A percentile compares a stretch with the other conserved stretches of the same genome.
Conservation (phyloP, 2,113 vertebrate species). For the Scolopax mira region DNA sequence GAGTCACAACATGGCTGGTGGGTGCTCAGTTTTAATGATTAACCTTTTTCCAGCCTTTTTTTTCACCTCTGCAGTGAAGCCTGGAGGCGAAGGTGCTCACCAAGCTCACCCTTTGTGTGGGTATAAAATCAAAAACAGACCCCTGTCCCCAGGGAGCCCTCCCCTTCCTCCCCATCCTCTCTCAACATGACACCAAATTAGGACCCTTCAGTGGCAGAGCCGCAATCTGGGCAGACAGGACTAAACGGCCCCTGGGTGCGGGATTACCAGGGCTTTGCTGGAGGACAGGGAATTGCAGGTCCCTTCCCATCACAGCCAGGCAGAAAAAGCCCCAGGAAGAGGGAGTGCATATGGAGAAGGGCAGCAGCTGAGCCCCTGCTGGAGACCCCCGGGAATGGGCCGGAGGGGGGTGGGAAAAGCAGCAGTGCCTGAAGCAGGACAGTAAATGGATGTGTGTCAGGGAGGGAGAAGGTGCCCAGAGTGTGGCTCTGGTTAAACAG, state of each 20-base stretch:
- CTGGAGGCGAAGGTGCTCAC: not conserved
- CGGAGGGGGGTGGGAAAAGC: not conserved
- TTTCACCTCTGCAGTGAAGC: not conserved
- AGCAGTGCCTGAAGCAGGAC: not conserved
- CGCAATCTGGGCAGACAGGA: constrained; percentile 49
- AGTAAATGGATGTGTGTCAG: rapidly evolving
- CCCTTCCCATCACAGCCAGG: not conserved
- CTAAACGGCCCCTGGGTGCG: constrained; percentile 17
- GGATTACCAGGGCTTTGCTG: constrained; percentile 43
- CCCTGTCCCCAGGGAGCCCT: not conserved
- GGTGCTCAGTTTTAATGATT: not conserved
- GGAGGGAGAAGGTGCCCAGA: not conserved
- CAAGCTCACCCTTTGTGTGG: not conserved
- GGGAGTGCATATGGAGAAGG: not conserved
- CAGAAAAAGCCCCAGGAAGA: not conserved
- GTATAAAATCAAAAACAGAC: not conserved
- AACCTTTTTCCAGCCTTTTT: not conserved
- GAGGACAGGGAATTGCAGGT: constrained; percentile 20
- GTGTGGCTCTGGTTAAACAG: not conserved
- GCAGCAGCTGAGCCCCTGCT: constrained; percentile 44
- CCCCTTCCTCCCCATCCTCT: not conserved
- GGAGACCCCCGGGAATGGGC: not conserved
- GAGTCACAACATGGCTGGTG: rapidly evolving
- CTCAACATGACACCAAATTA: constrained; percentile 60
- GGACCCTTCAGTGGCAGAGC: constrained; percentile 34